A percentile compares a stretch with the other conserved stretches of the same genome.
Evolutionary conservation across 2,113 vertebrate genomes (phyloP).

Genomic region (Gasterosteus aculeatus): DNA sequence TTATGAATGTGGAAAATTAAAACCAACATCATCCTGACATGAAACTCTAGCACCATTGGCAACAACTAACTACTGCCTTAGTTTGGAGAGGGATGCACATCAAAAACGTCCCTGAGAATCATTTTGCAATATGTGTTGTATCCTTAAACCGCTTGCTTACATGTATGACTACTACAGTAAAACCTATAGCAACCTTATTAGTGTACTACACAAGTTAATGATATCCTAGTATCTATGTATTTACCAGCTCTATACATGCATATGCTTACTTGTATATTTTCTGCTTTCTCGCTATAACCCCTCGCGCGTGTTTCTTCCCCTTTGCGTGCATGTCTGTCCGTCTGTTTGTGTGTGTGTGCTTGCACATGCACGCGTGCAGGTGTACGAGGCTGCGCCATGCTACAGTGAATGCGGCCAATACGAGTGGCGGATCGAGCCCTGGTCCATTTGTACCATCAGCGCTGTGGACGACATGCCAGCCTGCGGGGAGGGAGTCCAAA

Average conservation of each 20-base stretch:
- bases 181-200: constrained; percentile 19
- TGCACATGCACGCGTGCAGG: constrained; percentile 76
- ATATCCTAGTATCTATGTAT: constrained; percentile 4
- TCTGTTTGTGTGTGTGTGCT: constrained; percentile 15
- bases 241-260: neutral
- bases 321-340: neutral
- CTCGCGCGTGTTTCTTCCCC: neutral
- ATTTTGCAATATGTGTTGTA: neutral
- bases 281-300: constrained; percentile 13
- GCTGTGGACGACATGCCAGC: constrained; percentile 85
- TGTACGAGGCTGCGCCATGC: constrained; percentile 92
- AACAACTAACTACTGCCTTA: neutral
- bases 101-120: constrained; percentile 9
- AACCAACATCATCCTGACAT: neutral
- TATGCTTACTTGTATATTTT: constrained; percentile 16
- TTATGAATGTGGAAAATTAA: constrained; percentile 4
- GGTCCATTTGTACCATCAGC: constrained; percentile 94
- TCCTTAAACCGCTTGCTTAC: neutral
- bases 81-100: neutral
- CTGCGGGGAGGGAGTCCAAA: constrained; percentile 93
- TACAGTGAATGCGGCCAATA: constrained; percentile 88
- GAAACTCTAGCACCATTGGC: neutral
- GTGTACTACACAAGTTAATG: constrained; percentile 3
- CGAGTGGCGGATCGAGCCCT: constrained; percentile 88
- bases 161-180: neutral